Evolutionary conservation across 2,113 vertebrate species (phyloP).

Genomic region (Platycercus adscitus): DNA sequence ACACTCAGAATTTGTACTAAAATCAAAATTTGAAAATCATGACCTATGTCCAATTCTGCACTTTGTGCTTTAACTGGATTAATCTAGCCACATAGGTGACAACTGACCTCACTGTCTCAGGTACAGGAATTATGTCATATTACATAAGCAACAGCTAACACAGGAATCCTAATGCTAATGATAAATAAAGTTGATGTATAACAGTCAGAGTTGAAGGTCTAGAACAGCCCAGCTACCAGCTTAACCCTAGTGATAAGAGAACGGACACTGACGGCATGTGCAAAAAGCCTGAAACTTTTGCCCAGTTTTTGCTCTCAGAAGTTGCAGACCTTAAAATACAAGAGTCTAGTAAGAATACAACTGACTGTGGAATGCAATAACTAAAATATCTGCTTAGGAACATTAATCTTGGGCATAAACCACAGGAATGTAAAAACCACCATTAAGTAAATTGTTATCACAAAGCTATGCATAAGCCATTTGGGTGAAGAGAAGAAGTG

Average conservation of each 20-base stretch:
- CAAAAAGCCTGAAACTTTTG: background rate
- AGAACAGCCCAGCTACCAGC: background rate
- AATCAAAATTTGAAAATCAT: background rate
- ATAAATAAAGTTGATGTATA: background rate
- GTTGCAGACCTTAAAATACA: background rate
- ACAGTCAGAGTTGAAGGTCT: background rate
- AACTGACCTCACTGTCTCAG: background rate
- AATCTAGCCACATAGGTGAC: background rate
- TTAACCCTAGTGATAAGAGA: background rate
- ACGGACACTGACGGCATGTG: rapidly evolving
- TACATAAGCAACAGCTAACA: background rate
- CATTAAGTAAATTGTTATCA: background rate
- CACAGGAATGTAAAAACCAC: background rate
- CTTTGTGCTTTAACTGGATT: background rate
- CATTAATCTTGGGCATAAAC: background rate
- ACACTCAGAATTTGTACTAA: background rate
- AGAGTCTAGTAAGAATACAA: background rate
- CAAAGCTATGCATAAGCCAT: rapidly evolving
- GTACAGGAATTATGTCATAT: rapidly evolving
- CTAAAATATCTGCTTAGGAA: background rate
- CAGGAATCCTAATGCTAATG: background rate
- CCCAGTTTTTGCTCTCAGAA: background rate
- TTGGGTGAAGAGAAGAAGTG: background rate
- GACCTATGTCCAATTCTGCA: background rate
- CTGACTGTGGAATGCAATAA: background rate